A percentile compares a stretch with the other conserved stretches of the same genome.
These are phyloP conservation scores for Bryconaethiops microstoma DNA, from an alignment of 2,797 vertebrate genomes.

Conservation along the genomic window DNA sequence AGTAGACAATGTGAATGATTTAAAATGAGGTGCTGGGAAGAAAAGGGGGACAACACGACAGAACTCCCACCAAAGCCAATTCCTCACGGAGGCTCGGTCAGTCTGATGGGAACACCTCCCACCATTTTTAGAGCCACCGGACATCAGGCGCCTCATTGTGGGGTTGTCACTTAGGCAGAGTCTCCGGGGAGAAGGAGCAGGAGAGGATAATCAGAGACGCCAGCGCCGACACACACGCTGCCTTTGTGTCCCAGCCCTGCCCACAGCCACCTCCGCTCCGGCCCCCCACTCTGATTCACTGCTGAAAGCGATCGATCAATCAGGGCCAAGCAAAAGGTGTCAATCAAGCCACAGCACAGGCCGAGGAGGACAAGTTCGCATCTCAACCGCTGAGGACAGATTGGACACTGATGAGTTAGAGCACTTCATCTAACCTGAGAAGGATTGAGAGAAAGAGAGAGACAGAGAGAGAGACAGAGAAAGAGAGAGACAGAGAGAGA, in stretches of 20 bases:
- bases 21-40: constrained; percentile 29
- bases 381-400: constrained; percentile 37
- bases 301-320: constrained; percentile 52
- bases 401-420: constrained; percentile 54
- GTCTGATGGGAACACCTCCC: constrained; percentile 41
- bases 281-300: constrained; percentile 37
- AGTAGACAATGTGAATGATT: constrained; percentile 48
- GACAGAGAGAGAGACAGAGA: neutral
- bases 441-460: neutral
- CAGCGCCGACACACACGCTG: constrained; percentile 27
- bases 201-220: constrained; percentile 31
- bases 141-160: constrained; percentile 51
- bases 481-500: constrained; percentile 5
- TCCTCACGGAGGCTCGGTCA: constrained; percentile 44
- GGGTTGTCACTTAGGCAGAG: constrained; percentile 45
- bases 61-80: constrained; percentile 42
- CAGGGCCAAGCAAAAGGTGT: constrained; percentile 46
- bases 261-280: constrained; percentile 5
- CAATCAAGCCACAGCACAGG: constrained; percentile 45
- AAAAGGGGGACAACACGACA: constrained; percentile 38
- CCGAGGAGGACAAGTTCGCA: constrained; percentile 27
- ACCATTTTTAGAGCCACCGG: constrained; percentile 41
- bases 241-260: constrained; percentile 42
- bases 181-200: constrained; percentile 39
- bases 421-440: constrained; percentile 40